Conservation (phyloP, 23 tunicate species). For the Halocynthia roretzi region DNA sequence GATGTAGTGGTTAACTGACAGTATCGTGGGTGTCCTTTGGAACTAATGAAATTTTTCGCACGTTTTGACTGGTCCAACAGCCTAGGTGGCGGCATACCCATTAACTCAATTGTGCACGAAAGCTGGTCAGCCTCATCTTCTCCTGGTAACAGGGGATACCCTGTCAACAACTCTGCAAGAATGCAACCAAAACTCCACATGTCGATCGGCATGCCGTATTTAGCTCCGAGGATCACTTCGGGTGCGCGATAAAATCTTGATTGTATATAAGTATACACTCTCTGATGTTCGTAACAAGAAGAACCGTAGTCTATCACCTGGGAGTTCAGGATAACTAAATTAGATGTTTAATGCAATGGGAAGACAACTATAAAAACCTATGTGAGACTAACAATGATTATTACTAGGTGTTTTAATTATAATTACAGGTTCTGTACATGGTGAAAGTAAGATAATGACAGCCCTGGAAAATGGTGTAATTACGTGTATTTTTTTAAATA, state of each 20-base stretch:
- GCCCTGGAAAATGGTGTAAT: too few species aligned
- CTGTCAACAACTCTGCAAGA: slow-evolving; percentile 95
- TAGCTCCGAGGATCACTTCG: slow-evolving; percentile 87
- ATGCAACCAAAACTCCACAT: slow-evolving; percentile 99
- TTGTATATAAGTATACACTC: slow-evolving; percentile 96
- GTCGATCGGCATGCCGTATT: slow-evolving; percentile 94
- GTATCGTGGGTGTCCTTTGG: slow-evolving; percentile 97
- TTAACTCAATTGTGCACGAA: slow-evolving; percentile 91
- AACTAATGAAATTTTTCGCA: slow-evolving; percentile 88
- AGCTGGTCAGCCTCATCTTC: slow-evolving; percentile 99
- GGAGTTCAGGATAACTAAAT: background rate
- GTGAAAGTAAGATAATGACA: too few species aligned
- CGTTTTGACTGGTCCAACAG: slow-evolving; percentile 85
- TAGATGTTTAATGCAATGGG: background rate
- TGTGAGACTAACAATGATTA: background rate
- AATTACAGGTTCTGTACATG: too few species aligned
- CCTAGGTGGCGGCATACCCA: slow-evolving; percentile 96
- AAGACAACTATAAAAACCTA: background rate
- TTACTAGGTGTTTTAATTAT: background rate
- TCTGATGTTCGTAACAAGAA: slow-evolving; percentile 97
- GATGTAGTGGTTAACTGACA: slow-evolving; percentile 85
- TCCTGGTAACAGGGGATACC: slow-evolving; percentile 95
- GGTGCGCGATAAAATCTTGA: slow-evolving; percentile 99
- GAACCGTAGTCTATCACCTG: slow-evolving; percentile 99
- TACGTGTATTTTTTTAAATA: too few species aligned